phyloP scores from a whole-genome alignment of 1,140 invertebrate species.

The Cylas formicarius region DNA sequence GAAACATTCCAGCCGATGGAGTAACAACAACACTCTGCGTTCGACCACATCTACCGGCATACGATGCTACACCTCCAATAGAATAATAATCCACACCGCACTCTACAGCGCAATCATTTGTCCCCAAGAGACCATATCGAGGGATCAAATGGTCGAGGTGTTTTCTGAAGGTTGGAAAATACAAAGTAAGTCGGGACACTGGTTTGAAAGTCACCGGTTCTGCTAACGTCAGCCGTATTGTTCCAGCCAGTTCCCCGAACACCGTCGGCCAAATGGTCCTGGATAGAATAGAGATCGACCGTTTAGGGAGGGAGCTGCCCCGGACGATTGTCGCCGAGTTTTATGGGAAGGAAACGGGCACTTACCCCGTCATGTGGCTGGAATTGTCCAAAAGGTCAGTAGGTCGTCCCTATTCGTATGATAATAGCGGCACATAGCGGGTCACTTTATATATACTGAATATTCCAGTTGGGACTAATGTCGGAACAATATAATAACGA shows the following conservation, averaged over 20 bases:
- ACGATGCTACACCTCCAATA: conserved; percentile 60
- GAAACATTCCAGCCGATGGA: conserved; percentile 46
- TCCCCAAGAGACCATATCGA: conserved; percentile 52
- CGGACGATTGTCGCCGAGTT: conserved; percentile 70
- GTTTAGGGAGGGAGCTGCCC: conserved; percentile 53
- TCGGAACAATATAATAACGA: too few species aligned
- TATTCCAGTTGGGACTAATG: too few species aligned
- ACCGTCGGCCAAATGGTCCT: conserved; percentile 40
- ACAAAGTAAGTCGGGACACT: conserved; percentile 35
- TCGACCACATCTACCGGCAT: conserved; percentile 23
- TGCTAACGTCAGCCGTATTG: conserved; percentile 21
- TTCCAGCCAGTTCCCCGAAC: not conserved
- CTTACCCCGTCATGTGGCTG: conserved; percentile 74
- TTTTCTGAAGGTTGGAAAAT: conserved; percentile 76
- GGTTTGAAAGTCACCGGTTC: conserved; percentile 6
- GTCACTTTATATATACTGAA: too few species aligned
- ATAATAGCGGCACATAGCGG: too few species aligned
- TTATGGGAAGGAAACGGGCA: conserved; percentile 61
- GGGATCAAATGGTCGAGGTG: conserved; percentile 61
- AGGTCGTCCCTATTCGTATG: too few species aligned
- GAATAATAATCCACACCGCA: conserved; percentile 65
- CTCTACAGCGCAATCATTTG: conserved; percentile 62
- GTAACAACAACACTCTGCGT: conserved; percentile 39
- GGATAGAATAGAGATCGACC: conserved; percentile 50
- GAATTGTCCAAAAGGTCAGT: conserved; percentile 63